Evolutionary conservation across 1,140 invertebrate species (phyloP).

Genomic region (Zaprionus nigranus): DNA sequence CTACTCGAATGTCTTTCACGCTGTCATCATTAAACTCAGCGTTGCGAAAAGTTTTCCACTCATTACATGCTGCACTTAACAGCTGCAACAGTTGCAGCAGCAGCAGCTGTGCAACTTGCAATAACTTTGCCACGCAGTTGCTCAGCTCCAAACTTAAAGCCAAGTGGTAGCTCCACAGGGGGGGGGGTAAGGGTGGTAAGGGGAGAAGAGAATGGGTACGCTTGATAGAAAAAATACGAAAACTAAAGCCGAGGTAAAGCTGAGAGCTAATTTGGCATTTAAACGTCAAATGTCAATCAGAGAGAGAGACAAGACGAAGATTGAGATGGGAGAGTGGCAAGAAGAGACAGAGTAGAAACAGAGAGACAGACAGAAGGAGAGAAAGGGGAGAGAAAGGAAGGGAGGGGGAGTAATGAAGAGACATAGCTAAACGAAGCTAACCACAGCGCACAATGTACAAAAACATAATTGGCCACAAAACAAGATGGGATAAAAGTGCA

Average conservation of each 20-base stretch:
- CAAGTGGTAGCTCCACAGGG: not conserved
- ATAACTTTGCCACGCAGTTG: constrained; percentile 28
- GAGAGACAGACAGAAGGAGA: constrained; percentile 33
- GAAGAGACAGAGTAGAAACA: not conserved
- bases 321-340: constrained; percentile 32
- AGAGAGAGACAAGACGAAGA: constrained; percentile 40
- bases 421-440: constrained; percentile 16
- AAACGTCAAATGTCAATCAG: constrained; percentile 80
- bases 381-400: not conserved
- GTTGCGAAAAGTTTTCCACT: constrained; percentile 55
- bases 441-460: constrained; percentile 33
- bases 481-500: constrained; percentile 54
- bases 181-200: not conserved
- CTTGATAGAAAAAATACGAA: constrained; percentile 21
- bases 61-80: constrained; percentile 63
- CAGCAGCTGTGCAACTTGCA: constrained; percentile 36
- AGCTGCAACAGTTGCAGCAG: constrained; percentile 53
- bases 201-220: not conserved
- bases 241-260: constrained; percentile 41
- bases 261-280: constrained; percentile 78
- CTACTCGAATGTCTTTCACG: constrained; percentile 1
- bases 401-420: not conserved
- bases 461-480: constrained; percentile 77
- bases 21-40: constrained; percentile 25
- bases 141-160: constrained; percentile 32